These are phyloP conservation scores for Apogon talboti DNA, from an alignment of 2,797 vertebrate species.

Conservation along the genomic window DNA sequence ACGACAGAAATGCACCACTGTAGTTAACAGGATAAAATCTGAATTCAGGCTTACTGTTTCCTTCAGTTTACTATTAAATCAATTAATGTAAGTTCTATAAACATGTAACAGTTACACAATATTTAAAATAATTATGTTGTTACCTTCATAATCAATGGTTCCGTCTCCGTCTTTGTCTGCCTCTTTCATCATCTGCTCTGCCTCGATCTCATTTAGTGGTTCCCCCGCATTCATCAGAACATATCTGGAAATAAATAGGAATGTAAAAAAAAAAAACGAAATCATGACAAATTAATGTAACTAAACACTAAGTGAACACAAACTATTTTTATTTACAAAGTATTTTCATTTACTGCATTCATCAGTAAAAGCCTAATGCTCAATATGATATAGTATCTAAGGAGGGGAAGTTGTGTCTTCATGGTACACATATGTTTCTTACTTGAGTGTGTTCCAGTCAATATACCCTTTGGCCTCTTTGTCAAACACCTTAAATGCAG, in stretches of 20 bases:
- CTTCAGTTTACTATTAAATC: too few relatives aligned
- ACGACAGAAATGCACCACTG: too few relatives aligned
- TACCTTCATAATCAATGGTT: slow-evolving; percentile 80
- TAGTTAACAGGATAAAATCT: too few relatives aligned
- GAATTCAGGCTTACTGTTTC: too few relatives aligned
- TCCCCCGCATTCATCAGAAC: slow-evolving; percentile 79
- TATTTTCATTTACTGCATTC: background rate
- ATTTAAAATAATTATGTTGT: too few relatives aligned
- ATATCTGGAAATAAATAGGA: slow-evolving; percentile 58
- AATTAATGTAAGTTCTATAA: too few relatives aligned
- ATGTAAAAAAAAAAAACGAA: background rate
- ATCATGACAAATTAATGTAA: background rate
- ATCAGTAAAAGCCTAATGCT: too few relatives aligned
- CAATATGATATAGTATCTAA: too few relatives aligned
- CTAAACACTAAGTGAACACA: background rate
- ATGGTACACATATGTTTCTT: slow-evolving; percentile 26
- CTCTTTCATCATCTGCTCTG: slow-evolving; percentile 84
- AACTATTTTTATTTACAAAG: background rate
- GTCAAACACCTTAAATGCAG: slow-evolving; percentile 80
- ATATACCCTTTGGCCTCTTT: slow-evolving; percentile 81
- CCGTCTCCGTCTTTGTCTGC: slow-evolving; percentile 78
- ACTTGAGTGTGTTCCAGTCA: slow-evolving; percentile 81
- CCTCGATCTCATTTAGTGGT: slow-evolving; percentile 77
- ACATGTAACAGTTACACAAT: too few relatives aligned
- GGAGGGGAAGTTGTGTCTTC: background rate